These are phyloP conservation scores for Onychostruthus taczanowskii DNA, from an alignment of 2,113 vertebrate genomes.

Conservation along the genomic window DNA sequence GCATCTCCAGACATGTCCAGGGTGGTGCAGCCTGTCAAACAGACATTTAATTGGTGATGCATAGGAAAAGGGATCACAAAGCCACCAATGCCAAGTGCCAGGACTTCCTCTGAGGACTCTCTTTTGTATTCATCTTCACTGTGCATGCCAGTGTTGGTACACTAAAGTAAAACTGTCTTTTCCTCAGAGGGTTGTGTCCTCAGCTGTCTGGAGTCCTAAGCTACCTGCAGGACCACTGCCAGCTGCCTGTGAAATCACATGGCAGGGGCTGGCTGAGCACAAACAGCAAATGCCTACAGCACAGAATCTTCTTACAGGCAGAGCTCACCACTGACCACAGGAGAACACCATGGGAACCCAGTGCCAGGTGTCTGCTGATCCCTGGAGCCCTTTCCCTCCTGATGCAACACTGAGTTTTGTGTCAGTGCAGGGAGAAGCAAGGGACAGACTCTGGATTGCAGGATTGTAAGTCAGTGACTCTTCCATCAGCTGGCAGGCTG, in stretches of 20 bases:
- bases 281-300: background rate
- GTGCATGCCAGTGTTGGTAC: background rate
- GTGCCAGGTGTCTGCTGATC: accelerated
- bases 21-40: constrained; percentile 36
- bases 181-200: background rate
- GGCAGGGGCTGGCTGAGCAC: background rate
- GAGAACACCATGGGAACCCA: accelerated
- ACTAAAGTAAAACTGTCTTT: background rate
- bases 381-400: background rate
- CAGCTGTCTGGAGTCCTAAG: background rate
- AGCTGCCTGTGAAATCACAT: background rate
- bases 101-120: background rate
- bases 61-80: background rate
- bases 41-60: background rate
- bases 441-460: background rate
- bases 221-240: background rate
- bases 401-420: no score
- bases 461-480: background rate
- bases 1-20: constrained; percentile 56
- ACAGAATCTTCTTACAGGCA: background rate
- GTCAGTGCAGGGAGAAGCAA: background rate
- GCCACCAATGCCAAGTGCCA: background rate
- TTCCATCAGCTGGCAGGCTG: background rate
- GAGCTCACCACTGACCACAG: accelerated
- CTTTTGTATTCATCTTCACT: background rate